phyloP scores from a whole-genome alignment of 2,113 vertebrate genomes.

The Sclerurus mexicanus region DNA sequence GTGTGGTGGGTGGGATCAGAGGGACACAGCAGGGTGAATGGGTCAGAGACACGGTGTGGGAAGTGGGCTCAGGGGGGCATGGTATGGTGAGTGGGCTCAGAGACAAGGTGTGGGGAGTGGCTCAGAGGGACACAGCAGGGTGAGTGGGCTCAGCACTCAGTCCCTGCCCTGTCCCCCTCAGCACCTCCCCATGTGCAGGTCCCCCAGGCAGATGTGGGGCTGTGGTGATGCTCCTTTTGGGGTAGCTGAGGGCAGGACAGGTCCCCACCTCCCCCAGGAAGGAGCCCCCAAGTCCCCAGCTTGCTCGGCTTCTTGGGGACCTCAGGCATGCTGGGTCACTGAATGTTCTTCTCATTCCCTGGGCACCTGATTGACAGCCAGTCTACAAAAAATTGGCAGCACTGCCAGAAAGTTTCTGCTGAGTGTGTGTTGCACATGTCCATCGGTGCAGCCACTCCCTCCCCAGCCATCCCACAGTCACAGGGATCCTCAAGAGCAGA shows the following conservation, averaged over 20 bases:
- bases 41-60: neutral
- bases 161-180: neutral
- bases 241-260: neutral
- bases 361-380: neutral
- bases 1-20: neutral
- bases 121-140: neutral
- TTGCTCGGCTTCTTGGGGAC: fast-evolving
- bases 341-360: fast-evolving
- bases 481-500: fast-evolving
- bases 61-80: neutral
- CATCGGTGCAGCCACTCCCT: neutral
- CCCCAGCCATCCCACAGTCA: fast-evolving
- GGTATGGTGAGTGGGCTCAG: neutral
- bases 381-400: neutral
- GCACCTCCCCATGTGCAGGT: fast-evolving
- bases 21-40: neutral
- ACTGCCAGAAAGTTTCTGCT: neutral
- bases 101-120: neutral
- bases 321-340: fast-evolving
- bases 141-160: fast-evolving
- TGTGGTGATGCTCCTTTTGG: fast-evolving
- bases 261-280: neutral
- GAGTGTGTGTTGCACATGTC: fast-evolving
- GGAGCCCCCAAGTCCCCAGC: neutral
- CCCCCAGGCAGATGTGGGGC: fast-evolving